Evolutionary conservation across 2,888 invertebrate species (phyloP).

Genomic region (Aelia acuminata): DNA sequence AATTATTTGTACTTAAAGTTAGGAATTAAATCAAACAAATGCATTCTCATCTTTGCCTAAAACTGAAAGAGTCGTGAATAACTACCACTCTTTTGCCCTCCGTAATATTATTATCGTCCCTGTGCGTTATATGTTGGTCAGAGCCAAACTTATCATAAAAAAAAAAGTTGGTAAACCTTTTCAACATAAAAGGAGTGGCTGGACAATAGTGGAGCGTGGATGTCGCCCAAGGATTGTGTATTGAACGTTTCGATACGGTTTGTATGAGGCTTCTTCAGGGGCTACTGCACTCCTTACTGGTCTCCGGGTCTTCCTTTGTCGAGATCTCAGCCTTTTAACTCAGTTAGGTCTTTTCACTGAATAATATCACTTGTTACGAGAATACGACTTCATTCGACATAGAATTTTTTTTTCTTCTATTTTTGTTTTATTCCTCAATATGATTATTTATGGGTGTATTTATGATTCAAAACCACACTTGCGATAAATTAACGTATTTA

Average conservation of each 20-base stretch:
- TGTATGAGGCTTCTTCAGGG: conserved; percentile 35
- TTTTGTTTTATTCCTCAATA: not conserved
- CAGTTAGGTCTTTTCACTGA: conserved; percentile 24
- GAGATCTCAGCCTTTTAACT: conserved; percentile 20
- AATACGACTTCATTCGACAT: not conserved
- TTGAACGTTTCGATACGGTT: conserved; percentile 42
- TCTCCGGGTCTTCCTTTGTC: conserved; percentile 6
- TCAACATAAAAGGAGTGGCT: not conserved
- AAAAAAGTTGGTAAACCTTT: conserved; percentile 18
- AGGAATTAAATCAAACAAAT: too few relatives aligned
- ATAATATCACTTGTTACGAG: conserved; percentile 5
- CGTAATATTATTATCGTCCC: not conserved
- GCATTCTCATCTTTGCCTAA: too few relatives aligned
- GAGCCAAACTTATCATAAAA: not conserved
- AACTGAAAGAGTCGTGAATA: too few relatives aligned
- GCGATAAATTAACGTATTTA: too few relatives aligned
- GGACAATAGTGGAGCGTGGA: conserved; percentile 11
- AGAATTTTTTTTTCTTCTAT: not conserved
- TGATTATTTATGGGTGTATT: too few relatives aligned
- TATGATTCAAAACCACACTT: too few relatives aligned
- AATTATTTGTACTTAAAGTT: too few relatives aligned
- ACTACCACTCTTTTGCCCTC: not conserved
- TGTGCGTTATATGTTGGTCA: not conserved
- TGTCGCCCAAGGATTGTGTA: conserved; percentile 49
- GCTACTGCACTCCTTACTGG: conserved; percentile 36